A percentile compares a stretch with the other conserved stretches of the same genome.
These are phyloP conservation scores for Pyrrhia umbra DNA, from an alignment of 2,888 invertebrate species.

Conservation along the genomic window DNA sequence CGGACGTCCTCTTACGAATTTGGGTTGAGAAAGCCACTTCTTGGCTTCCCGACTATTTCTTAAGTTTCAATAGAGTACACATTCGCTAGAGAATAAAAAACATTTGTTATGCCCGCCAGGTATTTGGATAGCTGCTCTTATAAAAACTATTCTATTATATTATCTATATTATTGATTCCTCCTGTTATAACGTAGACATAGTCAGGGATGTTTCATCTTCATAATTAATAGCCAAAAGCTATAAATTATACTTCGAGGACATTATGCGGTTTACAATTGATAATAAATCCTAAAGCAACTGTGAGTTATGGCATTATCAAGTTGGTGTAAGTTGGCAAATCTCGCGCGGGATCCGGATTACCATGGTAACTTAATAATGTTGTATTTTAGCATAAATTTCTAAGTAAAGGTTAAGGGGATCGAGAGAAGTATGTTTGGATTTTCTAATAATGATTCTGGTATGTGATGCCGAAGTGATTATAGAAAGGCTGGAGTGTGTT, in stretches of 20 bases:
- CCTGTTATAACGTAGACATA: constrained; percentile 10
- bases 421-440: constrained; percentile 50
- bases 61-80: constrained; percentile 41
- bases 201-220: constrained; percentile 17
- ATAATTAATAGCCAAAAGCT: constrained; percentile 37
- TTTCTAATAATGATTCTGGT: constrained; percentile 47
- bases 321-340: constrained; percentile 36
- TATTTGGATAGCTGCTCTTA: constrained; percentile 16
- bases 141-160: constrained; percentile 18
- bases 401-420: constrained; percentile 31
- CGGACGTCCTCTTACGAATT: constrained; percentile 69
- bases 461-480: constrained; percentile 41
- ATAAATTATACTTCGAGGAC: constrained; percentile 48
- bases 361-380: constrained; percentile 29
- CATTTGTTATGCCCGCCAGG: constrained; percentile 32
- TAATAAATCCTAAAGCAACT: constrained; percentile 52
- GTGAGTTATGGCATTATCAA: constrained; percentile 47
- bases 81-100: constrained; percentile 31
- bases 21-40: constrained; percentile 68
- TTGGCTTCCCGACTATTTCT: constrained; percentile 56
- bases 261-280: constrained; percentile 53
- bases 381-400: constrained; percentile 23
- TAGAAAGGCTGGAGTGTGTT: constrained; percentile 6
- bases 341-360: constrained; percentile 30
- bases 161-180: constrained; percentile 31